Conservation (phyloP, 2,888 invertebrate genomes). For the Onthophagus sagittarius region DNA sequence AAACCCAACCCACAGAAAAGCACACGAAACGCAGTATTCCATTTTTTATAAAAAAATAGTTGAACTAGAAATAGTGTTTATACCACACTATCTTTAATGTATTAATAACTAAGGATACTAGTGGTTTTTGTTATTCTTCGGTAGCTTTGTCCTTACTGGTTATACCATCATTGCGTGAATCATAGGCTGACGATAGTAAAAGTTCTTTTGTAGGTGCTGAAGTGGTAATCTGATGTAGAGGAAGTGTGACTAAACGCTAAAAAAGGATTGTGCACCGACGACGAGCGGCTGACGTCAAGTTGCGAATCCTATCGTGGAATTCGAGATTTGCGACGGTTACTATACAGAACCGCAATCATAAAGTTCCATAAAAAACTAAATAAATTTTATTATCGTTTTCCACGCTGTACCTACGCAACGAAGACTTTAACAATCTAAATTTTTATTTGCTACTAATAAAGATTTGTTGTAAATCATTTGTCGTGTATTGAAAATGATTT, state of each 20-base stretch:
- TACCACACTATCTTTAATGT: no score
- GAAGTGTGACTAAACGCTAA: conserved; percentile 25
- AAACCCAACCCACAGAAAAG: not conserved
- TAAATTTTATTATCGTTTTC: no score
- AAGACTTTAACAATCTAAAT: no score
- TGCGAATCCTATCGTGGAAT: conserved; percentile 8
- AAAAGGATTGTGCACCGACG: conserved; percentile 20
- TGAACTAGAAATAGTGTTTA: no score
- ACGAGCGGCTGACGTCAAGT: conserved; percentile 22
- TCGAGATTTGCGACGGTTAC: conserved; percentile 6
- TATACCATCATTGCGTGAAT: not conserved
- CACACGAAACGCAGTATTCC: not conserved
- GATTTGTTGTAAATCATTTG: not conserved
- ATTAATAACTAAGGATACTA: no score
- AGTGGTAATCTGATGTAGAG: conserved; percentile 3
- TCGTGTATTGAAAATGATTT: not conserved
- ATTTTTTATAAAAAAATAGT: not conserved
- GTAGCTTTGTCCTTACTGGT: not conserved
- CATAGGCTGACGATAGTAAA: not conserved
- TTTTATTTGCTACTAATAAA: no score
- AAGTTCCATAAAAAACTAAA: no score
- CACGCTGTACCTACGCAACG: no score
- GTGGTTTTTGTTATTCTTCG: not conserved
- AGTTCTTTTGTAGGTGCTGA: not conserved
- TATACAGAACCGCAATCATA: not conserved